Evolutionary conservation across 2,888 invertebrate species (phyloP), one percentile per base, ranked within the genome.

Genomic region (Netelia fuscicornis): DNA sequence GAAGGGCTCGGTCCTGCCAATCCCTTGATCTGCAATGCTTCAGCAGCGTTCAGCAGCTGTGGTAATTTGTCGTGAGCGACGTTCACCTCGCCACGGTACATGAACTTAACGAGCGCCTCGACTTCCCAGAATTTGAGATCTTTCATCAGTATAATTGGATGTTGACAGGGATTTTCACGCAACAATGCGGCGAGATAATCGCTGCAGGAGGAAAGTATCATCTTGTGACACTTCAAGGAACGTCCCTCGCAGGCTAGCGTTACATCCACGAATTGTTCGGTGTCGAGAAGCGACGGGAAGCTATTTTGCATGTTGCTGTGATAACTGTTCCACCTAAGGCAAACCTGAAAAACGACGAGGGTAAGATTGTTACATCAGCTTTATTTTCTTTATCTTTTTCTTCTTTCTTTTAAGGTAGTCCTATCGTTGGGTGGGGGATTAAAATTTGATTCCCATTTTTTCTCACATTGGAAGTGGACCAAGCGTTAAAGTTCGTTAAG

Each of bases 71-170:
- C 97, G 90, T 98, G 97, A 2, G 97, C 97, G 0, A 98, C 97
- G 91, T 97, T 97, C 48, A 98, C 98, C 92, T 98, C 98, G 0
- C 98, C 98, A 91, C 97, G 97, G 93, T 98, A 98, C 98, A 98
- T 98, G 92, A 98, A 98, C 94, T 97, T 97, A 52, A 98, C 97
- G 64, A 98, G 94, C 0, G 97, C 97, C 90, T 98, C 97, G 94
- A 98, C 97, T 91, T 98, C 97, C 94, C 97, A 97, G 92, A 97
- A 96, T 85, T 94, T 96, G 95, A 98, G 97, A 91, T 98, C 98
- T 90, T 97, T 96, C 95, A 98, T 97, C 84, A 97, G 95, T 82
- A 98, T 96, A 48, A 98, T 97, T 11, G 97, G 97, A 93, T 98
- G 97, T 90, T 97, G 97, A 94, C 97, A 97, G 0, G 97, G 97